Evolutionary conservation across 2,797 vertebrate species (phyloP).

Genomic region (Iguana delicatissima): DNA sequence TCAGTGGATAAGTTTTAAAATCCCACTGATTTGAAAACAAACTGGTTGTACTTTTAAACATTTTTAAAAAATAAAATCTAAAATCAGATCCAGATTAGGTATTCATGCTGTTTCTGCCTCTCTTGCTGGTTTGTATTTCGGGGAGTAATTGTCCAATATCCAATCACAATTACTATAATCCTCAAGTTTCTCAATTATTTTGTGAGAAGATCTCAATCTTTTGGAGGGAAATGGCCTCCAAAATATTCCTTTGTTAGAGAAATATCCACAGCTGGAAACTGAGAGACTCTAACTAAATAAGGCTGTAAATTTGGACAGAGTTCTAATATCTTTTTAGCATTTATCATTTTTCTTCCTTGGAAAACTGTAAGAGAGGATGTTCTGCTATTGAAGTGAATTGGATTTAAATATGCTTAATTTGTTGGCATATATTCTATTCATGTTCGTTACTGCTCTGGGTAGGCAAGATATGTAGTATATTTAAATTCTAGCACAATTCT

Average conservation of each 20-base stretch:
- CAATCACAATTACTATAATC: not conserved
- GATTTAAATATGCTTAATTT: constrained; percentile 8
- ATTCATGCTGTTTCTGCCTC: not conserved
- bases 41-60: not conserved
- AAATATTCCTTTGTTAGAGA: not conserved
- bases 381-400: not conserved
- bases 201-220: not conserved
- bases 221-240: too few relatives aligned
- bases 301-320: not conserved
- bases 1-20: not conserved
- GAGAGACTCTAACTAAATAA: not conserved
- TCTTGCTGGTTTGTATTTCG: not conserved
- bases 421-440: not conserved
- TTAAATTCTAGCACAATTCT: not conserved
- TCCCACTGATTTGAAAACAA: not conserved
- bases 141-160: not conserved
- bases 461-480: not conserved
- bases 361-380: not conserved
- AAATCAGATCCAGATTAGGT: not conserved
- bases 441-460: not conserved
- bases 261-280: not conserved
- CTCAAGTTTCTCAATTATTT: not conserved
- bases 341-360: not conserved
- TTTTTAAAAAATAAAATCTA: not conserved
- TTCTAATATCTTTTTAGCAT: not conserved